These are phyloP conservation scores for Macrobrachium rosenbergii DNA, from an alignment of 1,140 invertebrate genomes.

Conservation along the genomic window DNA sequence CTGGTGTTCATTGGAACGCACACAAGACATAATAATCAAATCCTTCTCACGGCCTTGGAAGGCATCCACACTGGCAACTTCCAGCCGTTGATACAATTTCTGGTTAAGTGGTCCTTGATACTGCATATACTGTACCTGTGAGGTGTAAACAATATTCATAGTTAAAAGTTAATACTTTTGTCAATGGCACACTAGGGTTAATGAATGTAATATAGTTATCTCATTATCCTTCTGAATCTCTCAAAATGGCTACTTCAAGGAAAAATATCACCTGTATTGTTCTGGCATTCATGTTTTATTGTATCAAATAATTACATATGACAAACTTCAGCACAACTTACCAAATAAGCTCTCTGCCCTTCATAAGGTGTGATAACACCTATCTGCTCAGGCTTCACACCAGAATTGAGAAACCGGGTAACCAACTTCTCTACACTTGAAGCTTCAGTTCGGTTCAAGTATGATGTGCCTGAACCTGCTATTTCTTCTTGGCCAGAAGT, in stretches of 20 bases:
- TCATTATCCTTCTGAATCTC: too few relatives aligned
- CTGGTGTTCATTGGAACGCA: constrained; percentile 91
- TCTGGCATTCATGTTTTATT: not conserved
- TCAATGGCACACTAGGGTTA: too few relatives aligned
- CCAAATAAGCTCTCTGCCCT: constrained; percentile 97
- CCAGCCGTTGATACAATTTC: constrained; percentile 98
- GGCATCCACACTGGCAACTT: constrained; percentile 99
- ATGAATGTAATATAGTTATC: not conserved
- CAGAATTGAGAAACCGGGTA: constrained; percentile 92
- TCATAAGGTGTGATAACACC: constrained; percentile 99
- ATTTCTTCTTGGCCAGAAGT: constrained; percentile 98
- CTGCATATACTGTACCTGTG: constrained; percentile 90
- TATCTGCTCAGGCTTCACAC: constrained; percentile 97
- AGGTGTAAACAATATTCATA: constrained; percentile 10
- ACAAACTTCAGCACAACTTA: constrained; percentile 67
- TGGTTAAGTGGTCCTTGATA: constrained; percentile 97
- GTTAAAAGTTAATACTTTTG: too few relatives aligned
- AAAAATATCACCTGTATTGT: not conserved
- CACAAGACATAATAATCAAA: constrained; percentile 96
- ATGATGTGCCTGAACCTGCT: constrained; percentile 97
- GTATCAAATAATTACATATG: too few relatives aligned
- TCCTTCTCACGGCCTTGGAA: constrained; percentile 99
- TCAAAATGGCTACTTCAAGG: too few relatives aligned
- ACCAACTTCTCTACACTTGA: constrained; percentile 98
- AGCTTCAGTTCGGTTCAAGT: constrained; percentile 98